Evolutionary conservation across 2,888 invertebrate genomes (phyloP), one percentile per base, ranked within the genome.

Genomic region (Napeogenes inachia): DNA sequence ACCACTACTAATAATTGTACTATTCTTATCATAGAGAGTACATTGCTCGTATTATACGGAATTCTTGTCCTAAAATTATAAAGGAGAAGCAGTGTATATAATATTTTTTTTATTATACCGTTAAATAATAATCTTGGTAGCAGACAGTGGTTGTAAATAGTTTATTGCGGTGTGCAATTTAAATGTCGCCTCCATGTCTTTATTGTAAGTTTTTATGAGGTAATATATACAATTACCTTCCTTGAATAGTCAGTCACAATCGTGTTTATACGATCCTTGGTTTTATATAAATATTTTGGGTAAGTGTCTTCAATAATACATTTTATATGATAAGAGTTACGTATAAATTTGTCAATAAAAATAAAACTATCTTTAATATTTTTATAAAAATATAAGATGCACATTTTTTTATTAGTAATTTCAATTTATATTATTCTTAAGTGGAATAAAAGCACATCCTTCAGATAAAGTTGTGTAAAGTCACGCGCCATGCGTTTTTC

Each of bases 161-260:
- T 60, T 59, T 61, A 56, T 50, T 56, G 55, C 59, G 59, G 54
- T 42, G 53, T 59, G 54, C 57, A 57, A 54, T 65, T 61, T 60
- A 66, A 63, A 53, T 55, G 63, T 54, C 65, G 65, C 61, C 63
- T 46, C 54, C 54, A 45, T 55, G 63, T 66, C 63, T 61, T 57
- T 60, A 59, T 61, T 54, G 60, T 60, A 45, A 57, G 59, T 60
- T 64, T 64, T 61, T 61, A 61, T 53, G 53, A 59, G 53, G 59
- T 47, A 56, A 64, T 57, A 53, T 54, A 46, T 57, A 46, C 61
- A 60, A 55, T 13, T 33, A 38, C 56, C 42, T 30, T 54, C 4
- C 56, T 10, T 13, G 13, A 21, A n/a, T 13, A 45, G 45, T 13
- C 10, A 5, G 4, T 38, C 30, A 13, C 38, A 12, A 4, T 13